Evolutionary conservation across 2,888 invertebrate species (phyloP).

Genomic region (Synanthedon andrenaeformis): DNA sequence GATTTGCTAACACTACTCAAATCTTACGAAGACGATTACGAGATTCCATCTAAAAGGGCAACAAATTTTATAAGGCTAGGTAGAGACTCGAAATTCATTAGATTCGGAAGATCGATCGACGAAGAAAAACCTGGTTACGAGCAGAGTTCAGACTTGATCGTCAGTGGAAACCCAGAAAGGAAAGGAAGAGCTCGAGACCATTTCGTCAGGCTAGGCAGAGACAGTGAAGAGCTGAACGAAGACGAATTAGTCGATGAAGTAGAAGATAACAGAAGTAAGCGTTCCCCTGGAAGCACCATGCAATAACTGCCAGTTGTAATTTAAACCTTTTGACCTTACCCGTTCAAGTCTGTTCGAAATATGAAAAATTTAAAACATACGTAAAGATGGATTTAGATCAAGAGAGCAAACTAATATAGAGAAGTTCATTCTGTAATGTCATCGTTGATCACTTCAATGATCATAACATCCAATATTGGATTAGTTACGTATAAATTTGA

Average conservation of each 20-base stretch:
- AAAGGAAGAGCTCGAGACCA: slow-evolving; percentile 54
- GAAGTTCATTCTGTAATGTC: no score
- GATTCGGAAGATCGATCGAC: slow-evolving; percentile 52
- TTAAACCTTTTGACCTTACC: slow-evolving; percentile 7
- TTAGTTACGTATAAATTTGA: no score
- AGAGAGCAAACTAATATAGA: no score
- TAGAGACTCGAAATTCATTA: slow-evolving; percentile 56
- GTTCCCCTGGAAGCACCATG: slow-evolving; percentile 31
- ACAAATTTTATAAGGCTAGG: slow-evolving; percentile 52
- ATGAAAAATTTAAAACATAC: no score
- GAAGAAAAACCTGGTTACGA: slow-evolving; percentile 34
- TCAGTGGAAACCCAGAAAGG: slow-evolving; percentile 44
- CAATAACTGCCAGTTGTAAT: slow-evolving; percentile 49
- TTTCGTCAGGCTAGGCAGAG: slow-evolving; percentile 55
- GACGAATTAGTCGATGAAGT: slow-evolving; percentile 27
- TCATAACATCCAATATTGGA: no score
- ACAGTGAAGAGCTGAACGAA: slow-evolving; percentile 47
- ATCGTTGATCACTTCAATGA: no score
- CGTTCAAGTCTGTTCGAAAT: background rate
- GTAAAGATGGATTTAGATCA: no score
- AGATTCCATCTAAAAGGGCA: slow-evolving; percentile 37
- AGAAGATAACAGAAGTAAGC: slow-evolving; percentile 39
- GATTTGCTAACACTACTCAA: slow-evolving; percentile 46
- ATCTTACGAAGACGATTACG: slow-evolving; percentile 50
- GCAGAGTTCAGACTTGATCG: slow-evolving; percentile 29